phyloP scores from a whole-genome alignment of 2,888 invertebrate genomes.

The Drosophila tripunctata region DNA sequence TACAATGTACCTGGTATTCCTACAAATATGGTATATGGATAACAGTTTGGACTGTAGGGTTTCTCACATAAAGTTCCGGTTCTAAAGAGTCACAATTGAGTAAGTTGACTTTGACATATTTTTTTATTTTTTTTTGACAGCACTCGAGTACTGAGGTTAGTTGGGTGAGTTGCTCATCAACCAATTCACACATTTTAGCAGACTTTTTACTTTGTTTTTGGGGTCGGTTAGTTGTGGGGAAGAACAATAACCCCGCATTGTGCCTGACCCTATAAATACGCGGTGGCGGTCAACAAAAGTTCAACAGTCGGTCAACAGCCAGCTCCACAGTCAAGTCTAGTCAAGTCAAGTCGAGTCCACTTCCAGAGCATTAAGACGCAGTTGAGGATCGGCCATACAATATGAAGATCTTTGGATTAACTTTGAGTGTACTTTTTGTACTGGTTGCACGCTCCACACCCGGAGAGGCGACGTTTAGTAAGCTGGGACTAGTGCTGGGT shows the following conservation, averaged over 20 bases:
- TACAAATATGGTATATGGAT: background rate
- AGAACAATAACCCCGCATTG: conserved; percentile 68
- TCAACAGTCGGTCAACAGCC: conserved; percentile 61
- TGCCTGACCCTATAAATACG: conserved; percentile 63
- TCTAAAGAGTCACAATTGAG: conserved; percentile 19
- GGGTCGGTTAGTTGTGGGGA: background rate
- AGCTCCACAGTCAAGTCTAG: conserved; percentile 5
- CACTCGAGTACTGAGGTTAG: conserved; percentile 10
- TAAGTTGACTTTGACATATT: conserved; percentile 60
- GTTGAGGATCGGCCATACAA: conserved; percentile 1
- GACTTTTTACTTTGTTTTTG: background rate
- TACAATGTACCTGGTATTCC: conserved; percentile 44
- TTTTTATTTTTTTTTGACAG: too few relatives aligned
- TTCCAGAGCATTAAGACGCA: background rate
- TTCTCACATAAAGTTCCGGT: too few relatives aligned
- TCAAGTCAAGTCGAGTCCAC: background rate
- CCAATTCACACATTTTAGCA: conserved; percentile 65
- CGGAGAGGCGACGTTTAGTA: conserved; percentile 70
- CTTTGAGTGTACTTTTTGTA: conserved; percentile 35
- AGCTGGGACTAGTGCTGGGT: conserved; percentile 66
- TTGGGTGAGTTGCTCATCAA: conserved; percentile 39
- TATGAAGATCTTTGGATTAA: conserved; percentile 56
- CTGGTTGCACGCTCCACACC: conserved; percentile 39
- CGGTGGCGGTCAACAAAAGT: conserved; percentile 47
- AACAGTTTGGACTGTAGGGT: too few relatives aligned